Base-by-base conservation (phyloP, 2,113 vertebrate genomes). In the Gasterosteus aculeatus region DNA sequence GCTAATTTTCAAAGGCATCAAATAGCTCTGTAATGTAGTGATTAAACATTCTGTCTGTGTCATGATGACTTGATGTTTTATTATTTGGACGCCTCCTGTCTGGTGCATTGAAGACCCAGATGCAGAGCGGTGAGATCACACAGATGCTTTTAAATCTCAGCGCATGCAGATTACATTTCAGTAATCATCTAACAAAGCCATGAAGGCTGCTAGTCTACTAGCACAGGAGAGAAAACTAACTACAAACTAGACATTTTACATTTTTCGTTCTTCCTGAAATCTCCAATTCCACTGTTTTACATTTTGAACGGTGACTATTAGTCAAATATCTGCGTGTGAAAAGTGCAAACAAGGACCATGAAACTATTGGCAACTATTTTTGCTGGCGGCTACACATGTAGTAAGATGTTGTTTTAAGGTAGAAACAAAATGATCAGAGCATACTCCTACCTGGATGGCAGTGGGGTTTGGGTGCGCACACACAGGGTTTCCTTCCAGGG, bases 401-500 rank as follows among this genome's bases (percentile, higher is more conserved):
- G 11, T 67, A 31, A 31, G 19, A n/a, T 26, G 54, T 16, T 7
- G 26, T 59, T 64, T 63, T 12, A 29, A 53, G 18, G 14, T 9
- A 26, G 35, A 33, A 38, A 57, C 9, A 47, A 33, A 1, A 57
- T 58, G 3, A 70, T 14, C 29, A 56, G 15, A 46, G n/a, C 22
- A 26, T 4, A 56, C 54, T 44, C 15, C 22, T 92, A 97, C 94
- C 95, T 93, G 85, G 62, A 75, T 0, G 42, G 90, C 82, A 60
- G 90, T 84, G 38, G 93, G 87, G 44, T 88, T 90, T 19, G 95
- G 95, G 51, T 65, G 81, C 56, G 89, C 68, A 88, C 96, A 98
- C 64, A 99, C 90, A 35, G 93, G 94, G 88, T 99, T 99, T 65
- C 97, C 96, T 83, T 96, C 95, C 89, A 98, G 80, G 14, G 94